Percentiles rank a stretch among this genome's conserved stretches.
phyloP scores from a whole-genome alignment of 2,797 vertebrate species.

The Macropus fuliginosus region DNA sequence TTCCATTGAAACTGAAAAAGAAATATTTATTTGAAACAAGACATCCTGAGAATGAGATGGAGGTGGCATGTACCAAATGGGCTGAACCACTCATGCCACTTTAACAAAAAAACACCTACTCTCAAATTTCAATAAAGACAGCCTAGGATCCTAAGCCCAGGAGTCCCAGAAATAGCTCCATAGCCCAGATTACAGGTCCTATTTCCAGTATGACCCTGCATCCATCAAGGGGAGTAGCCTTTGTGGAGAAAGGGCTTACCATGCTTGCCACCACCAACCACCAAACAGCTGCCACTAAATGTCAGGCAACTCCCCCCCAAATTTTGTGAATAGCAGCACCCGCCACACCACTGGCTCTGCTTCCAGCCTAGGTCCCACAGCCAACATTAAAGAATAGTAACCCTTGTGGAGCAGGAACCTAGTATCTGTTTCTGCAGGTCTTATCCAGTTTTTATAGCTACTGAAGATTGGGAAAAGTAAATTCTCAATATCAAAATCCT shows the following conservation, averaged over 20 bases:
- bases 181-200: background rate
- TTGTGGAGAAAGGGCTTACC: background rate
- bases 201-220: background rate
- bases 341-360: background rate
- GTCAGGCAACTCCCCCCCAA: background rate
- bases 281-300: background rate
- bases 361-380: background rate
- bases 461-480: background rate
- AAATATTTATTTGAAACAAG: background rate
- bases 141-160: background rate
- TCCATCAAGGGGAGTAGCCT: background rate
- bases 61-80: background rate
- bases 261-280: background rate
- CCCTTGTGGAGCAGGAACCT: background rate
- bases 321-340: background rate
- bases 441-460: background rate
- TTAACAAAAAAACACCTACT: background rate
- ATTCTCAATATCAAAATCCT: background rate
- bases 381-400: background rate
- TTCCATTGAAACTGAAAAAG: background rate
- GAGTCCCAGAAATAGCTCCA: background rate
- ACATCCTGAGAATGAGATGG: background rate
- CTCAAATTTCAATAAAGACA: background rate
- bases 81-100: background rate
- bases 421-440: background rate